Evolutionary conservation across 1,140 invertebrate species (phyloP).

Genomic region (Vanessa tameamea): DNA sequence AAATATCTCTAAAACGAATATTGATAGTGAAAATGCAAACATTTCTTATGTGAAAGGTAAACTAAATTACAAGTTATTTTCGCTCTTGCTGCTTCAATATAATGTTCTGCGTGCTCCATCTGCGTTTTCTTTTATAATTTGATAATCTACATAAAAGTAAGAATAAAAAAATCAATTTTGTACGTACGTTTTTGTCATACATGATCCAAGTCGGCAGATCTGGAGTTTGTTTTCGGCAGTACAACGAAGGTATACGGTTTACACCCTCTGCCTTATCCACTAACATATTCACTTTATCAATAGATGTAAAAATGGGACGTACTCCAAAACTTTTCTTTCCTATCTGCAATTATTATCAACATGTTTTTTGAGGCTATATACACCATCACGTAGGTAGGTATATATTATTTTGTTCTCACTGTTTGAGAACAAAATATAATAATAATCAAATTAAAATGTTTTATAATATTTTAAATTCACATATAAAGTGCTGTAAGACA

Average conservation of each 20-base stretch:
- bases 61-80: too few species aligned
- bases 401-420: too few species aligned
- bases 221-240: constrained; percentile 84
- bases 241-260: constrained; percentile 82
- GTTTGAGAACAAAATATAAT: background rate
- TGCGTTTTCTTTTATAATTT: too few species aligned
- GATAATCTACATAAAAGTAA: background rate
- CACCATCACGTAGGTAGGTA: background rate
- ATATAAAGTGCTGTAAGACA: background rate
- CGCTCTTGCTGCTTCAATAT: too few species aligned
- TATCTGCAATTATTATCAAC: constrained; percentile 47
- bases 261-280: constrained; percentile 63
- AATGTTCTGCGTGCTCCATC: too few species aligned
- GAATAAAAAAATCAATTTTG: background rate
- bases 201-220: constrained; percentile 91
- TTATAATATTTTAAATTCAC: background rate
- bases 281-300: constrained; percentile 72
- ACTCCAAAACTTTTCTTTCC: constrained; percentile 70
- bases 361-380: background rate
- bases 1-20: too few species aligned
- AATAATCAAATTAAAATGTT: background rate
- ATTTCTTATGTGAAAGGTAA: too few species aligned
- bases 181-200: constrained; percentile 90
- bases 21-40: too few species aligned
- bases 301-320: constrained; percentile 63